A percentile compares a stretch with the other conserved stretches of the same genome.
These are phyloP conservation scores for Darevskia nairensis DNA, from an alignment of 2,797 vertebrate species.

Conservation along the genomic window DNA sequence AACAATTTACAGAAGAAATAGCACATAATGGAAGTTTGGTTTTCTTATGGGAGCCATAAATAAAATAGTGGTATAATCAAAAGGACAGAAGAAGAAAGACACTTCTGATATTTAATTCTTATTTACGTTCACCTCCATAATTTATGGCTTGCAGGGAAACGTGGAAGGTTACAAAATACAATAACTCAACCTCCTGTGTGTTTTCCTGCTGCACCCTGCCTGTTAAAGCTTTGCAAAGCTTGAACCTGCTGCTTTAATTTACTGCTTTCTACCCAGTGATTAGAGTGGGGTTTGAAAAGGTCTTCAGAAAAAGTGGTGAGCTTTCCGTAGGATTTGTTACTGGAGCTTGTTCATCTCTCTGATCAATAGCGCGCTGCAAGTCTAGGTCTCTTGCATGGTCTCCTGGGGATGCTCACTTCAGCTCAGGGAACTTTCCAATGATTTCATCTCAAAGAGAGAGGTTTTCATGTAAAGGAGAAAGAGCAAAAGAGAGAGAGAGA, in stretches of 20 bases:
- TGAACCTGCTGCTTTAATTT: slow-evolving; percentile 73
- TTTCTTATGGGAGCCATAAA: slow-evolving; percentile 78
- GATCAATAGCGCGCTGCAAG: slow-evolving; percentile 68
- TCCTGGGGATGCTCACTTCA: slow-evolving; percentile 58
- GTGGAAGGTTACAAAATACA: slow-evolving; percentile 60
- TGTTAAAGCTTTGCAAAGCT: slow-evolving; percentile 69
- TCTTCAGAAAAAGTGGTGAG: slow-evolving; percentile 68
- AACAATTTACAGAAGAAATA: slow-evolving; percentile 80
- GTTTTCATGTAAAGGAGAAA: slow-evolving; percentile 20
- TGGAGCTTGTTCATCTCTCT: slow-evolving; percentile 61
- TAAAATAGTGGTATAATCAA: slow-evolving; percentile 77
- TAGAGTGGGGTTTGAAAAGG: slow-evolving; percentile 78
- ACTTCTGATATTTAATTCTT: slow-evolving; percentile 79
- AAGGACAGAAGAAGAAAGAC: slow-evolving; percentile 76
- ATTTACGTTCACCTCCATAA: slow-evolving; percentile 77
- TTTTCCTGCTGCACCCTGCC: slow-evolving; percentile 58
- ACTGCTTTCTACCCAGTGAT: slow-evolving; percentile 72
- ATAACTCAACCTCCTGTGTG: slow-evolving; percentile 69
- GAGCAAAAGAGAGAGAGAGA: not conserved
- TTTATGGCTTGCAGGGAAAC: slow-evolving; percentile 73
- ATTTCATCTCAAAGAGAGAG: slow-evolving; percentile 30
- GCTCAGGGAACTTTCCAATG: slow-evolving; percentile 52
- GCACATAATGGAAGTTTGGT: slow-evolving; percentile 71
- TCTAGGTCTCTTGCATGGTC: slow-evolving; percentile 57
- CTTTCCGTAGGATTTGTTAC: slow-evolving; percentile 73